phyloP scores from a whole-genome alignment of 1,140 invertebrate genomes.

The Drosophila willistoni region DNA sequence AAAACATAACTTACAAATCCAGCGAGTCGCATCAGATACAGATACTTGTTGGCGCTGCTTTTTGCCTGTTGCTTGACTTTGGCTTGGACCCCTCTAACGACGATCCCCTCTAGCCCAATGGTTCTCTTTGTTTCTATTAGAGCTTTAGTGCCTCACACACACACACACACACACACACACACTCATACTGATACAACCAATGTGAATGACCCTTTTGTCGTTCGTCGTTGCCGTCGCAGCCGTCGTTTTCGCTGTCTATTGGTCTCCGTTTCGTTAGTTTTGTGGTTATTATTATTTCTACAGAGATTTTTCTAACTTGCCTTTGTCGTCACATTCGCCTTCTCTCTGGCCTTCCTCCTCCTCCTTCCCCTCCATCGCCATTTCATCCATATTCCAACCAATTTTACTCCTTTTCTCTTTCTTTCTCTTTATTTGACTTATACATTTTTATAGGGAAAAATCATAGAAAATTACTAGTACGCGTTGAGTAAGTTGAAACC shows the following conservation, averaged over 20 bases:
- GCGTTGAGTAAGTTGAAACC: slow-evolving; percentile 50
- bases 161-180: slow-evolving; percentile 27
- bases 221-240: slow-evolving; percentile 31
- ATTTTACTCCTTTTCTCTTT: not conserved
- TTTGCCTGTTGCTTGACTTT: slow-evolving; percentile 58
- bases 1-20: slow-evolving; percentile 67
- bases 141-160: slow-evolving; percentile 26
- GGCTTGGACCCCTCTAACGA: not conserved
- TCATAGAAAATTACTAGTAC: slow-evolving; percentile 54
- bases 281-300: slow-evolving; percentile 30
- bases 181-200: slow-evolving; percentile 18
- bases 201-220: slow-evolving; percentile 72
- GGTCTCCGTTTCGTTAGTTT: slow-evolving; percentile 40
- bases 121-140: slow-evolving; percentile 18
- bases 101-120: not conserved
- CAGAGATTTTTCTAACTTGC: slow-evolving; percentile 44
- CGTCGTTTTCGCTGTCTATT: slow-evolving; percentile 35
- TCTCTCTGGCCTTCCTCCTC: not conserved
- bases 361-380: not conserved
- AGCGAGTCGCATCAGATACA: slow-evolving; percentile 45
- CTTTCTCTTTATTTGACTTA: slow-evolving; percentile 25
- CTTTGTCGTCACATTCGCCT: slow-evolving; percentile 23
- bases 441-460: slow-evolving; percentile 39
- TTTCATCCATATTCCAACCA: not conserved
- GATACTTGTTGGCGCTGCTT: slow-evolving; percentile 59